A percentile compares a stretch with the other conserved stretches of the same genome.
Evolutionary conservation across 2,888 invertebrate species (phyloP).

Genomic region (Trimorus sp.): DNA sequence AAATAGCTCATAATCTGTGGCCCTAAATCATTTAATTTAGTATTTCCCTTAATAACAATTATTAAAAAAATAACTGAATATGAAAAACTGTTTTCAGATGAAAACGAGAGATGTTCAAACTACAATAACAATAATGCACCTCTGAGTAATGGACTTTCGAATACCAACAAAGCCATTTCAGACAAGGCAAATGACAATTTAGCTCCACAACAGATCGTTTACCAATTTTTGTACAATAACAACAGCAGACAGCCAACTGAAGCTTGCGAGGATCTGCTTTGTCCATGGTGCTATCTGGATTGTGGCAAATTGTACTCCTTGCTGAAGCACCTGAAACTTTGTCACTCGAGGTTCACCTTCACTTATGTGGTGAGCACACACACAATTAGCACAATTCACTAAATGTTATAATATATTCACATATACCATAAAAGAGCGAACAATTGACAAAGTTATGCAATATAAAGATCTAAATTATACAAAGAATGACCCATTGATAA

Average conservation of each 20-base stretch:
- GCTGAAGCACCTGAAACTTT: slow-evolving; percentile 95
- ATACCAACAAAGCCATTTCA: slow-evolving; percentile 76
- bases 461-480: too few relatives aligned
- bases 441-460: too few relatives aligned
- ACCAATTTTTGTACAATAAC: slow-evolving; percentile 98
- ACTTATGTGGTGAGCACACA: slow-evolving; percentile 89
- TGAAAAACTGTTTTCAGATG: slow-evolving; percentile 61
- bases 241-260: slow-evolving; percentile 97
- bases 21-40: too few relatives aligned
- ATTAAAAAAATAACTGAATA: too few relatives aligned
- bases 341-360: slow-evolving; percentile 96
- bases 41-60: too few relatives aligned
- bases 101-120: slow-evolving; percentile 77
- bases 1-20: too few relatives aligned
- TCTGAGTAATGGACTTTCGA: slow-evolving; percentile 78
- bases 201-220: slow-evolving; percentile 90
- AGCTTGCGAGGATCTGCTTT: slow-evolving; percentile 94
- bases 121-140: slow-evolving; percentile 79
- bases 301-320: slow-evolving; percentile 93
- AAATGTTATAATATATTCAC: too few relatives aligned
- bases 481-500: too few relatives aligned
- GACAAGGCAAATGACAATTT: slow-evolving; percentile 73
- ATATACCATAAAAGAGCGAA: too few relatives aligned
- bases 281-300: slow-evolving; percentile 97
- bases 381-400: too few relatives aligned